phyloP scores from a whole-genome alignment of 1,140 invertebrate species.

The Asobara japonica region DNA sequence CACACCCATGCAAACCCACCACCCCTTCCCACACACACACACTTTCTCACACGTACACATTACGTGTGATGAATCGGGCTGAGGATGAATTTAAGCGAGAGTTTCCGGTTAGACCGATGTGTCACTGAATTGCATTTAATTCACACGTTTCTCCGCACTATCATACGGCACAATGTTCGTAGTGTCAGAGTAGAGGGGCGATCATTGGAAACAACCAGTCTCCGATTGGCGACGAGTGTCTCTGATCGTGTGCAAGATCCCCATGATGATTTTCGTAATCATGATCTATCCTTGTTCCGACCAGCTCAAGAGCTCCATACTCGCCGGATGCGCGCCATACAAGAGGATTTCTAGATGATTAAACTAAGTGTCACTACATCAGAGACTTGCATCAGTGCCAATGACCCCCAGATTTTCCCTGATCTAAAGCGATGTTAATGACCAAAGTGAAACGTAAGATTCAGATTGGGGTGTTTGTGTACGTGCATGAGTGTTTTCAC shows the following conservation, averaged over 20 bases:
- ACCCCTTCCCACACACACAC: background rate
- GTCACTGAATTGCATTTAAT: slow-evolving; percentile 52
- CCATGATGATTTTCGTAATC: background rate
- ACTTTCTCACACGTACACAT: background rate
- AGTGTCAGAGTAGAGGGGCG: background rate
- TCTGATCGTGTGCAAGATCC: background rate
- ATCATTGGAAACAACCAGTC: slow-evolving; percentile 46
- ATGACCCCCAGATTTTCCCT: background rate
- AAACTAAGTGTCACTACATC: slow-evolving; percentile 44
- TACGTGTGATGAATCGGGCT: background rate
- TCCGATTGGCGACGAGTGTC: background rate
- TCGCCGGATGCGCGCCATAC: slow-evolving; percentile 54
- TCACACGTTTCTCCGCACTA: slow-evolving; percentile 23
- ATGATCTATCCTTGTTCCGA: slow-evolving; percentile 46
- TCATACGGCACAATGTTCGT: background rate
- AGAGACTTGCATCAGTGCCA: background rate
- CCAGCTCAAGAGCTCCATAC: slow-evolving; percentile 48
- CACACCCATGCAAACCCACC: no score
- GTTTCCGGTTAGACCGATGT: slow-evolving; percentile 5
- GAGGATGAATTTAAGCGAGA: slow-evolving; percentile 4
- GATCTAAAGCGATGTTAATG: no score
- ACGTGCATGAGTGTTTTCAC: no score
- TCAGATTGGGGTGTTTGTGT: no score
- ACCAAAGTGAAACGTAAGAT: no score
- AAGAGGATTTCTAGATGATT: slow-evolving; percentile 60